Percentiles rank a stretch among this genome's conserved stretches.
Conservation (phyloP, 1,140 invertebrate species). For the Caenorhabditis brenneri region DNA sequence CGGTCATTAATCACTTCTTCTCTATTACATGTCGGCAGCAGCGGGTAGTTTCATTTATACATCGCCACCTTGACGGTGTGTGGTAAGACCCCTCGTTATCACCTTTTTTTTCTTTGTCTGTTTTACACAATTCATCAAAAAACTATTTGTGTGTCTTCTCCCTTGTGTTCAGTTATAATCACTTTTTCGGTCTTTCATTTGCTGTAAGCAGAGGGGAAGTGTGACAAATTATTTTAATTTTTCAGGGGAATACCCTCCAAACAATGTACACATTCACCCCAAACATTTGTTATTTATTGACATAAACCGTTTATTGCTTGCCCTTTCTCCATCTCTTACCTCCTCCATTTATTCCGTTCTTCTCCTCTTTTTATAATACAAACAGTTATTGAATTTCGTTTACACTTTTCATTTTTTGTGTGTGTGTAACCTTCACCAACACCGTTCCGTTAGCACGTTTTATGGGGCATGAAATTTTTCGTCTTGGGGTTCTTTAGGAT, state of each 20-base stretch:
- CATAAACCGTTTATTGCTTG: conserved; percentile 34
- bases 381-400: conserved; percentile 31
- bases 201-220: no score
- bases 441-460: not conserved
- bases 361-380: not conserved
- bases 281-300: conserved; percentile 17
- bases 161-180: not conserved
- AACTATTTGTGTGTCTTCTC: not conserved
- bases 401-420: not conserved
- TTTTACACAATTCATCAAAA: conserved; percentile 17
- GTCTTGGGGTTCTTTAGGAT: no score
- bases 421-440: not conserved
- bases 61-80: not conserved
- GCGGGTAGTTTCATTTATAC: no score
- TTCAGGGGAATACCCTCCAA: not conserved
- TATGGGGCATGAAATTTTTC: not conserved
- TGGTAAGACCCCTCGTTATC: conserved; percentile 1
- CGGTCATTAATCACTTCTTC: conserved; percentile 29
- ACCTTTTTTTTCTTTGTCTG: not conserved
- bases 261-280: no score
- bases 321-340: not conserved
- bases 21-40: no score
- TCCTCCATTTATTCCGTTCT: conserved; percentile 10
- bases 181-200: not conserved
- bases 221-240: no score